Evolutionary conservation across 1,140 invertebrate species (phyloP), one percentile per base, ranked within the genome.

Genomic region (Callitettix versicolor): DNA sequence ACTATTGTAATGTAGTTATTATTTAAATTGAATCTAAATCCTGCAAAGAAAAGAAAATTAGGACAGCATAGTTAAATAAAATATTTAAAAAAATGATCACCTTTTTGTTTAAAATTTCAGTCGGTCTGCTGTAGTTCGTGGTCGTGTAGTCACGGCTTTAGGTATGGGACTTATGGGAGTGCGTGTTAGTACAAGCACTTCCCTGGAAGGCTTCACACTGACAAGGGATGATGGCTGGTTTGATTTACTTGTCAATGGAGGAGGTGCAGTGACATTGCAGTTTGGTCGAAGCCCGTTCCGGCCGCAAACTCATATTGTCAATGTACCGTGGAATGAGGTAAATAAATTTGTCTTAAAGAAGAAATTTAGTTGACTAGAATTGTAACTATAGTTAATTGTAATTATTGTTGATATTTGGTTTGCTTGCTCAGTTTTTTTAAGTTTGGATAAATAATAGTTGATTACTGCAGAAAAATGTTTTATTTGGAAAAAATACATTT

Each of bases 321-420:
- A 88, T 67, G 90, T 97, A 17, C 92, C 92, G 2, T 96, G 94
- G 91, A 98, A 98, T 73, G 91, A 95, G 79, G 86, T 92, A 73
- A 61, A 69, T 73, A 21, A 51, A 2, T 21, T 51, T 21, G n/a
- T 46, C n/a, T 46, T 55, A 15, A n/a, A 41, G 14, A 3, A 41
- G 40, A 5, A 5, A 36, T 36, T 36, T 9, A 36, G 34, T 36
- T 36, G 7, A n/a, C 7, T 7, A n/a, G n/a, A 36, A 36, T 9
- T 36, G 7, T 9, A 9, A 36, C 34, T 9, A 36, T 36, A 9
- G n/a, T 9, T 9, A 36, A 36, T 36, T 9, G n/a, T 36, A 36
- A 36, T 36, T 36, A 36, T 36, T 36, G n/a, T 36, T 36, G 34
- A 36, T 9, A n/a, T n/a, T n/a, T n/a, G n/a, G 15, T 17, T 38